phyloP scores from a whole-genome alignment of 2,113 vertebrate species.

The Nibea coibor region DNA sequence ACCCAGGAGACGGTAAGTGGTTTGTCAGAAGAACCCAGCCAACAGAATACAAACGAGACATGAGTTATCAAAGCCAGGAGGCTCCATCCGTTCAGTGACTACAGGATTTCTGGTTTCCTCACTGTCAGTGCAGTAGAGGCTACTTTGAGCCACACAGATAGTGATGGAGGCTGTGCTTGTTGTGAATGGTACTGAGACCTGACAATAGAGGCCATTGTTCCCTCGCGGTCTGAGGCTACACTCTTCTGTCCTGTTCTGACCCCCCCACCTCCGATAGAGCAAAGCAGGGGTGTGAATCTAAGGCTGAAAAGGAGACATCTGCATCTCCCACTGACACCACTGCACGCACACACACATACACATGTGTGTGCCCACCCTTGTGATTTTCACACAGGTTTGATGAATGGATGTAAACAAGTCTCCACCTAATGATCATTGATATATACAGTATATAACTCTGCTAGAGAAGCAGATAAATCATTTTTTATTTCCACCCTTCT shows the following conservation, averaged over 20 bases:
- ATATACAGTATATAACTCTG: too few relatives aligned
- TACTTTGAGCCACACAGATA: conserved; percentile 40
- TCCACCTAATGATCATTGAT: too few relatives aligned
- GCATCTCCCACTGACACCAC: conserved; percentile 69
- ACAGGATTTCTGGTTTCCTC: conserved; percentile 21
- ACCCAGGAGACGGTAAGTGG: conserved; percentile 45
- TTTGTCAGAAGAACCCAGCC: conserved; percentile 27
- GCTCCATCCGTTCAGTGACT: conserved; percentile 23
- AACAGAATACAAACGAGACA: conserved; percentile 20
- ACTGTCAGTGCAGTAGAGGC: conserved; percentile 20
- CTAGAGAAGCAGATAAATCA: too few relatives aligned
- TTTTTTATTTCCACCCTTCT: too few relatives aligned
- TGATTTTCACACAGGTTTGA: too few relatives aligned
- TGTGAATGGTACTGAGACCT: conserved; percentile 64
- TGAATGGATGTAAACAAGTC: too few relatives aligned
- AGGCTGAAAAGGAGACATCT: conserved; percentile 81
- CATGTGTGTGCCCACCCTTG: too few relatives aligned
- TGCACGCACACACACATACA: background rate
- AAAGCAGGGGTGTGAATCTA: conserved; percentile 61
- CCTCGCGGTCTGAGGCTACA: conserved; percentile 3
- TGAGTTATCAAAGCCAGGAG: background rate
- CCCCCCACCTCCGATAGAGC: conserved; percentile 24
- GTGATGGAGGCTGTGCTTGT: conserved; percentile 43
- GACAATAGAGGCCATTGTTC: conserved; percentile 85
- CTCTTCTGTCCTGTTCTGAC: conserved; percentile 23